phyloP scores from a whole-genome alignment of 2,113 vertebrate genomes.

The Rana temporaria region DNA sequence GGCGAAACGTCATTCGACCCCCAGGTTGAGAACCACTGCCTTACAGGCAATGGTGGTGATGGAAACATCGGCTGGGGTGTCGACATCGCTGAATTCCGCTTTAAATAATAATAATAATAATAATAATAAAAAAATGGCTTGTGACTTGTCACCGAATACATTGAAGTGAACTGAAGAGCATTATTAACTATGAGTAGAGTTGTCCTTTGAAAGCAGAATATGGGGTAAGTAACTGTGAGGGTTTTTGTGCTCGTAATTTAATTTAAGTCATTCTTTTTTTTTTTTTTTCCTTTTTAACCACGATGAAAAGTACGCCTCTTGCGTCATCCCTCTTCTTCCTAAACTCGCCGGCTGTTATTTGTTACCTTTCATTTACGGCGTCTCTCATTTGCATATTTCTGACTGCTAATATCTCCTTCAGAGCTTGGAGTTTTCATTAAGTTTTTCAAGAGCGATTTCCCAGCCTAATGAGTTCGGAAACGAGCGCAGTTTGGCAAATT shows the following conservation, averaged over 20 bases:
- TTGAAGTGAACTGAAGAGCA: too few relatives aligned
- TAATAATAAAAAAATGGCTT: too few relatives aligned
- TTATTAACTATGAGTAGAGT: too few relatives aligned
- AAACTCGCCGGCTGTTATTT: constrained; percentile 17
- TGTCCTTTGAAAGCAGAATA: constrained; percentile 64
- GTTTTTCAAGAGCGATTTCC: constrained; percentile 42
- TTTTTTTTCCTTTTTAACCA: background rate
- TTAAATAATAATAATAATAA: too few relatives aligned
- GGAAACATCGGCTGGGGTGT: too few relatives aligned
- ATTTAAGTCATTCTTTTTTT: background rate
- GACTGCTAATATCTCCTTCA: constrained; percentile 45
- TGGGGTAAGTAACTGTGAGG: constrained; percentile 64
- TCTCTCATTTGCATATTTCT: constrained; percentile 42
- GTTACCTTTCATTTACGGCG: constrained; percentile 38
- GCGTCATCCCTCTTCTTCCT: background rate
- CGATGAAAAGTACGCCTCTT: background rate
- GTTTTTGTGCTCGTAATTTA: background rate
- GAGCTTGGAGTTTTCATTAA: constrained; percentile 31
- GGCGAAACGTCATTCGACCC: too few relatives aligned
- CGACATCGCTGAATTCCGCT: too few relatives aligned
- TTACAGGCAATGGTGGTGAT: too few relatives aligned
- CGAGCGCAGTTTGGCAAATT: constrained; percentile 25
- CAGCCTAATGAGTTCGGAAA: constrained; percentile 48
- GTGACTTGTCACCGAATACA: too few relatives aligned
- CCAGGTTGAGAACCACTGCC: too few relatives aligned